phyloP scores from a whole-genome alignment of 2,797 vertebrate species.

The Knipowitschia caucasica region DNA sequence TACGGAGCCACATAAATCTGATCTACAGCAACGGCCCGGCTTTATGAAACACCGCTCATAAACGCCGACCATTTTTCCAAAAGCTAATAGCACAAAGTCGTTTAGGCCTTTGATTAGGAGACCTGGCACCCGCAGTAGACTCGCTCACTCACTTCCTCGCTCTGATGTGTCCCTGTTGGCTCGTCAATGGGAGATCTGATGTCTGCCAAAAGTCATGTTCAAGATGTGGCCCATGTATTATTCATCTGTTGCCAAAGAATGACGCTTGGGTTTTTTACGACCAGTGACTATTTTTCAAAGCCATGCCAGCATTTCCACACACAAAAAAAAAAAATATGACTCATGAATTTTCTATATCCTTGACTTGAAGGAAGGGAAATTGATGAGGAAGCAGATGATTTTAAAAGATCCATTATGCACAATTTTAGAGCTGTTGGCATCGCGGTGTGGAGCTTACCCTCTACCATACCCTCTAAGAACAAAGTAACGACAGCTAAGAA shows the following conservation, averaged over 20 bases:
- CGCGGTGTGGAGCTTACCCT: neutral
- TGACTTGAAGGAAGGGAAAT: conserved; percentile 6
- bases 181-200: conserved; percentile 51
- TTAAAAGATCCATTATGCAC: conserved; percentile 5
- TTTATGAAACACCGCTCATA: conserved; percentile 22
- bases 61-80: conserved; percentile 27
- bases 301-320: neutral
- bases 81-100: conserved; percentile 32
- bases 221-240: conserved; percentile 60
- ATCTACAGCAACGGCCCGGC: conserved; percentile 1
- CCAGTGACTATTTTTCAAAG: conserved; percentile 16
- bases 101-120: conserved; percentile 45
- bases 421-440: conserved; percentile 2
- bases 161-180: conserved; percentile 56
- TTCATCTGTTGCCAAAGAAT: conserved; percentile 42
- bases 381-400: neutral
- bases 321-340: conserved; percentile 10
- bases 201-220: conserved; percentile 63
- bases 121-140: conserved; percentile 34
- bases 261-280: conserved; percentile 14
- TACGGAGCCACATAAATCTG: conserved; percentile 1
- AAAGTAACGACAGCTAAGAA: neutral
- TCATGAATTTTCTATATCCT: conserved; percentile 12
- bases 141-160: conserved; percentile 21
- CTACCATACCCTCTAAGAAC: conserved; percentile 1